Evolutionary conservation across 1,140 invertebrate species (phyloP).

Genomic region (Eufriesea mexicana): DNA sequence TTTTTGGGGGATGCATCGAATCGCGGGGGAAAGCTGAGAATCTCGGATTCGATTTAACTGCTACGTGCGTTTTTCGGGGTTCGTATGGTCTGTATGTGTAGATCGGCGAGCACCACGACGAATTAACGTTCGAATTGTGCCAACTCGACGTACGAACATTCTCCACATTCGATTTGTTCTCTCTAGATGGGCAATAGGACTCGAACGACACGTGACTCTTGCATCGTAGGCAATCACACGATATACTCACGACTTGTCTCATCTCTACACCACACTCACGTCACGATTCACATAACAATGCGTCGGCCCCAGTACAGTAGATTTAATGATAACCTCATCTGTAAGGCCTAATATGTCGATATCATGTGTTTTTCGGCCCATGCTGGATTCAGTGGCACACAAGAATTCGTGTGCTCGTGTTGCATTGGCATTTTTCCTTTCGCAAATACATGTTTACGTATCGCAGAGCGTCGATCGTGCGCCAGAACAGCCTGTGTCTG

Average conservation of each 20-base stretch:
- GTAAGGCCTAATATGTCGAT: conserved; percentile 40
- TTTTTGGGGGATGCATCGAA: neutral
- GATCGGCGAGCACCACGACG: neutral
- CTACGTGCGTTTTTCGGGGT: neutral
- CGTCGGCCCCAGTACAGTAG: conserved; percentile 54
- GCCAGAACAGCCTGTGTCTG: conserved; percentile 15
- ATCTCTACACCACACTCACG: neutral
- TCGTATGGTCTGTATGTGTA: neutral
- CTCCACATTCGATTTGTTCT: conserved; percentile 23
- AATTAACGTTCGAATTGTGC: conserved; percentile 1
- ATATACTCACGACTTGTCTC: conserved; percentile 27
- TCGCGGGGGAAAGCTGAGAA: neutral
- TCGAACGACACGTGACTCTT: conserved; percentile 16
- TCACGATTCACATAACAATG: conserved; percentile 24
- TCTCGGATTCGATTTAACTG: neutral
- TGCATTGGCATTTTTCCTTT: neutral
- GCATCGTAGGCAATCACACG: conserved; percentile 16
- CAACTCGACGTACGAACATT: conserved; percentile 8
- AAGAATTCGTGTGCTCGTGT: neutral
- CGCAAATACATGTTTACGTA: neutral
- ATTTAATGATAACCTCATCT: conserved; percentile 37
- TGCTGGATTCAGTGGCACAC: conserved; percentile 48
- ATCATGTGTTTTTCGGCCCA: conserved; percentile 35
- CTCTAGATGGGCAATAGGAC: conserved; percentile 43
- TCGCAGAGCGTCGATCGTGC: neutral